These are phyloP conservation scores for Bathynomus jamesi DNA, from an alignment of 1,140 invertebrate genomes.

Conservation along the genomic window DNA sequence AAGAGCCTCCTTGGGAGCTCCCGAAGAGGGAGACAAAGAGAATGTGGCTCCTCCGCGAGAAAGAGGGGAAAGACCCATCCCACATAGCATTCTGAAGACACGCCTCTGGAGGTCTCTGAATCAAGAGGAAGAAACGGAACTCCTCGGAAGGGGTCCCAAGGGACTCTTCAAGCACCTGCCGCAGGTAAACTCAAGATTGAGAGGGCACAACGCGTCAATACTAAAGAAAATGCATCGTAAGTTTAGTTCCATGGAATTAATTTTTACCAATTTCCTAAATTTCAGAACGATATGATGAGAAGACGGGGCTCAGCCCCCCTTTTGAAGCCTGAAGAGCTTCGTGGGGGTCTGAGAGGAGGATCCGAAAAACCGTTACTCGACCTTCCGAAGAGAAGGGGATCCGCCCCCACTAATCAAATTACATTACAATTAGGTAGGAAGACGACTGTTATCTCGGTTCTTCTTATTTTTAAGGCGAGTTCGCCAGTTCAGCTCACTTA, in stretches of 20 bases:
- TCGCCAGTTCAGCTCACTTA: too few species aligned
- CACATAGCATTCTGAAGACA: slow-evolving; percentile 17
- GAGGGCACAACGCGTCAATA: not conserved
- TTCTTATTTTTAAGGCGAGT: too few species aligned
- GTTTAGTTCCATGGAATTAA: not conserved
- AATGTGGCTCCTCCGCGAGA: slow-evolving; percentile 23
- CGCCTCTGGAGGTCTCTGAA: slow-evolving; percentile 34
- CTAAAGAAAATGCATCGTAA: not conserved
- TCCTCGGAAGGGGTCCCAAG: not conserved
- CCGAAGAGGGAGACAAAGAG: slow-evolving; percentile 29
- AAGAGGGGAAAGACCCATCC: slow-evolving; percentile 5
- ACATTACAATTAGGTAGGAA: not conserved
- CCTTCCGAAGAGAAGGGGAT: not conserved
- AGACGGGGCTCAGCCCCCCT: slow-evolving; percentile 9
- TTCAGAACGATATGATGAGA: not conserved
- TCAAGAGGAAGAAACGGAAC: slow-evolving; percentile 24
- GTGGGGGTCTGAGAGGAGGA: not conserved
- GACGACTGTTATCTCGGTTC: too few species aligned
- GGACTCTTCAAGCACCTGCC: not conserved
- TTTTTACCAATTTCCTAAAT: not conserved
- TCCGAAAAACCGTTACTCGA: not conserved
- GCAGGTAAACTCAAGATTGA: not conserved
- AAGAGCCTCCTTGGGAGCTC: slow-evolving; percentile 9
- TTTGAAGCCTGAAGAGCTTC: not conserved
- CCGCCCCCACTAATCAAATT: not conserved